These are phyloP conservation scores for Hormiphora californensis DNA, from an alignment of 37 sponge, comb jelly and placozoan species.

Conservation along the genomic window DNA sequence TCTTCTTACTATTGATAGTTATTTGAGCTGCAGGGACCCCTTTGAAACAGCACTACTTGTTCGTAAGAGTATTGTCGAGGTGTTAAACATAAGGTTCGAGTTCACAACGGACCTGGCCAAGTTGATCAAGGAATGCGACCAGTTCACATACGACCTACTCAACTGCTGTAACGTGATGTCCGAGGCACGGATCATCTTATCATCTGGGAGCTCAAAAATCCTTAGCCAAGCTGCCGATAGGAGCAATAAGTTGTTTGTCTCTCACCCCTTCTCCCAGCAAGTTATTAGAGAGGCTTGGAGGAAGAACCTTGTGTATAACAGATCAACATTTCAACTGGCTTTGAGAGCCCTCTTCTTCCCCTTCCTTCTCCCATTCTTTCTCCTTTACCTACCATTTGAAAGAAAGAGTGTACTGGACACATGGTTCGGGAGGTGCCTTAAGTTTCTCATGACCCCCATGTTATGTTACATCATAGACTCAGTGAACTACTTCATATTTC, in stretches of 20 bases:
- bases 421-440: neutral
- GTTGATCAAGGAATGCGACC: constrained; percentile 4
- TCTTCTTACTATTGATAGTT: neutral
- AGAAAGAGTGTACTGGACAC: neutral
- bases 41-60: constrained; percentile 10
- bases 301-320: neutral
- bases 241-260: constrained; percentile 18
- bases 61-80: constrained; percentile 10
- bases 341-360: neutral
- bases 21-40: constrained; percentile 38
- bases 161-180: constrained; percentile 48
- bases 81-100: constrained; percentile 13
- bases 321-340: neutral
- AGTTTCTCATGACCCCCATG: neutral
- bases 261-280: constrained; percentile 28
- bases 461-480: constrained; percentile 14
- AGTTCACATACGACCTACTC: constrained; percentile 5
- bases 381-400: neutral
- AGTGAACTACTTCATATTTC: neutral
- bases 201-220: neutral
- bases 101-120: constrained; percentile 9
- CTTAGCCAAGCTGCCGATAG: constrained; percentile 2
- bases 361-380: constrained; percentile 14
- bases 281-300: constrained; percentile 14
- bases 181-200: constrained; percentile 14